Conservation (phyloP, 2,113 vertebrate species). For the Rhea pennata region DNA sequence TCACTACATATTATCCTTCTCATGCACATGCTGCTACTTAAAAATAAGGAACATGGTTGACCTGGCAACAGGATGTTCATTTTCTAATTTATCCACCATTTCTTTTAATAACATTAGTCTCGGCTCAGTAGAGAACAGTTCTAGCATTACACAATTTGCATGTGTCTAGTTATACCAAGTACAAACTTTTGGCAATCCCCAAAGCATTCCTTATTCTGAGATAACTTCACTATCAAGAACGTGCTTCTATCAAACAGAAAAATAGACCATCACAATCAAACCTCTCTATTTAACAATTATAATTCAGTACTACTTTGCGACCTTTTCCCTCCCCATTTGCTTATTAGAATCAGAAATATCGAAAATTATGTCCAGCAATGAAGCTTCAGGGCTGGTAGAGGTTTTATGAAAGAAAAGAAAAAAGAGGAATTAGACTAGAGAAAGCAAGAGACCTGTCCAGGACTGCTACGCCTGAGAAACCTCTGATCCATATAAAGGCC, state of each 20-base stretch:
- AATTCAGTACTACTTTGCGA: neutral
- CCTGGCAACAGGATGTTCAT: conserved; percentile 49
- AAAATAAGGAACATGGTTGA: conserved; percentile 53
- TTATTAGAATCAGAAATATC: neutral
- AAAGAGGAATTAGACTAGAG: neutral
- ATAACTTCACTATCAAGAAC: neutral
- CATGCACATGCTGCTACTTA: neutral
- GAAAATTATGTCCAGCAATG: neutral
- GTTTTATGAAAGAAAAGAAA: neutral
- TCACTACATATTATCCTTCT: neutral
- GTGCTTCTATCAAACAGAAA: neutral
- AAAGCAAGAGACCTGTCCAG: neutral
- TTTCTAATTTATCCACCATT: conserved; percentile 50
- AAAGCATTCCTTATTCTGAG: neutral
- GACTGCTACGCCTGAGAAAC: fast-evolving
- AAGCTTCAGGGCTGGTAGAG: neutral
- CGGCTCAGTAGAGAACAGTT: neutral
- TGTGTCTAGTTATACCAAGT: neutral
- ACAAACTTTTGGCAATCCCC: neutral
- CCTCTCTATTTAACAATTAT: neutral
- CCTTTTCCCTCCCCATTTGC: fast-evolving
- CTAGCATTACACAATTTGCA: neutral
- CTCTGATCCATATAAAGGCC: neutral
- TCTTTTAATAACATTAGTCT: conserved; percentile 58
- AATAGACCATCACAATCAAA: neutral